A percentile compares a stretch with the other conserved stretches of the same genome.
Evolutionary conservation across 2,113 vertebrate genomes (phyloP).

Genomic region (Phalacrocorax brasilianus): DNA sequence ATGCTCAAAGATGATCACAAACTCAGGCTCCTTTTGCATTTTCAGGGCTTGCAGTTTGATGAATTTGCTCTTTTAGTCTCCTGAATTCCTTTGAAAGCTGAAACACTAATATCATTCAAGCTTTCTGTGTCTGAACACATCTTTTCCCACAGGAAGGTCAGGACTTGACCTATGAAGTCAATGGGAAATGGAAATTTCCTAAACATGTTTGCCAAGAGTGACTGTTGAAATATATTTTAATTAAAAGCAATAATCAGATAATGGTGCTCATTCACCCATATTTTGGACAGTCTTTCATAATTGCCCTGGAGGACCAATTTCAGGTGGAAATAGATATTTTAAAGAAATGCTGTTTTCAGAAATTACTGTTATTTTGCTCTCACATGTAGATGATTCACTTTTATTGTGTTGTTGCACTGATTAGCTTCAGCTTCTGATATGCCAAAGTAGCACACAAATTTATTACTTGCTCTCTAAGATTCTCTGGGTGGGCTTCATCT

Average conservation of each 20-base stretch:
- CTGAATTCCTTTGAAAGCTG: slow-evolving; percentile 12
- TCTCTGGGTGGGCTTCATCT: neutral
- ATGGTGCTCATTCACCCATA: neutral
- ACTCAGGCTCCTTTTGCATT: neutral
- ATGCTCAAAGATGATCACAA: neutral
- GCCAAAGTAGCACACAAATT: neutral
- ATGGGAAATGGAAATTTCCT: slow-evolving; percentile 34
- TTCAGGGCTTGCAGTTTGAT: neutral
- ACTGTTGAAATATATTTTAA: neutral
- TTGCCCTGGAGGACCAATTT: neutral
- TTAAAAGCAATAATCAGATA: neutral
- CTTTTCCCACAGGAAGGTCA: neutral
- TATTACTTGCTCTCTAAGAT: slow-evolving; percentile 1
- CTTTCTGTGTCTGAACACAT: neutral
- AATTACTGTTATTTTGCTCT: neutral
- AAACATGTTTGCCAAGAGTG: neutral
- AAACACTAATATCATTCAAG: neutral
- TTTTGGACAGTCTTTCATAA: neutral
- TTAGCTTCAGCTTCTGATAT: slow-evolving; percentile 31
- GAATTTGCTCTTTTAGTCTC: neutral
- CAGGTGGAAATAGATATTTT: neutral
- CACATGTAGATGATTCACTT: neutral
- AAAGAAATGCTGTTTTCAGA: neutral
- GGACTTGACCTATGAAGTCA: slow-evolving; percentile 12
- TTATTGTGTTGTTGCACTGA: neutral